These are phyloP conservation scores for Metopia argyrocephala DNA, from an alignment of 2,888 invertebrate genomes.

Conservation along the genomic window DNA sequence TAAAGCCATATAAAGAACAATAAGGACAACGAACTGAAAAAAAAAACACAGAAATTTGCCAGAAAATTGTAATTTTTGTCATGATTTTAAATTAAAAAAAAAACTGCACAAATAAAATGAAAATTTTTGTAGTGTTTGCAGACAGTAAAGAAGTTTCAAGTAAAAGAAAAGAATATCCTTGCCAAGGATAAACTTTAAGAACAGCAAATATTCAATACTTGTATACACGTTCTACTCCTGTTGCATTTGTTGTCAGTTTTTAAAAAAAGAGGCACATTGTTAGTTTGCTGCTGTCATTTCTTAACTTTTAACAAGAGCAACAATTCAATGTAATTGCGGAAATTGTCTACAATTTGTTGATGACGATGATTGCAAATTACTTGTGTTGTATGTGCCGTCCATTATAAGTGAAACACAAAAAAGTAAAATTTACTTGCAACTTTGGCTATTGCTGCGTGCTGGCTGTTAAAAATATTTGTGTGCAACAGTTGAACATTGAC, in stretches of 20 bases:
- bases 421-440: not conserved
- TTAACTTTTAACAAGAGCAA: not conserved
- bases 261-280: too few relatives aligned
- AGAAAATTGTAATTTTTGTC: not conserved
- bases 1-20: not conserved
- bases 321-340: slow-evolving; percentile 57
- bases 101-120: not conserved
- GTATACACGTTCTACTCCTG: too few relatives aligned
- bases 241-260: too few relatives aligned
- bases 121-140: not conserved
- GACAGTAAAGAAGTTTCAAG: not conserved
- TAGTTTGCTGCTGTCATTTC: too few relatives aligned
- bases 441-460: not conserved
- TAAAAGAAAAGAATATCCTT: not conserved
- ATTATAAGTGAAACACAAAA: not conserved
- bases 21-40: not conserved
- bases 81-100: slow-evolving; percentile 14
- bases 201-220: too few relatives aligned
- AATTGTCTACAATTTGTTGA: slow-evolving; percentile 64
- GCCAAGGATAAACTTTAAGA: too few relatives aligned
- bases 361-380: slow-evolving; percentile 65
- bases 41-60: not conserved
- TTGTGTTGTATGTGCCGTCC: not conserved
- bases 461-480: too few relatives aligned
- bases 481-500: too few relatives aligned